These are phyloP conservation scores for Pristiophorus japonicus DNA, from an alignment of 2,113 vertebrate genomes.

Conservation along the genomic window DNA sequence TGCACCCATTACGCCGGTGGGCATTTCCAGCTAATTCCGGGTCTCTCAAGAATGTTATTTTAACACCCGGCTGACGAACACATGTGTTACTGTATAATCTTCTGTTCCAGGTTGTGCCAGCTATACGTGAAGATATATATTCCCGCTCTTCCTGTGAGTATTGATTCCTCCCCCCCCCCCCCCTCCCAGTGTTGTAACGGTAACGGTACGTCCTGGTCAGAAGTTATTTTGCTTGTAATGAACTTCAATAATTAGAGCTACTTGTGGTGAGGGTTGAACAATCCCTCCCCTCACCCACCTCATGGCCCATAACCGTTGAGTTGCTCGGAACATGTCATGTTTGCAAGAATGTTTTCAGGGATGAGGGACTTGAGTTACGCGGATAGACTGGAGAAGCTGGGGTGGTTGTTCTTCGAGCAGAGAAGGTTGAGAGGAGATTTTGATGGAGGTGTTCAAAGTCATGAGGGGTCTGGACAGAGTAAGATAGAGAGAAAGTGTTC, in stretches of 20 bases:
- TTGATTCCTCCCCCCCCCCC: background rate
- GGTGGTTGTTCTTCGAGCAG: too few relatives aligned
- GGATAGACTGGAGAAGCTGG: too few relatives aligned
- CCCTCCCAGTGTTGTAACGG: background rate
- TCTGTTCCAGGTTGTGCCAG: slow-evolving; percentile 1
- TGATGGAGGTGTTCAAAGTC: too few relatives aligned
- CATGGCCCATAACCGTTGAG: background rate
- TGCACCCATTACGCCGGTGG: background rate
- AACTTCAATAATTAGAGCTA: background rate
- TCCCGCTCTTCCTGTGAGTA: slow-evolving; percentile 31
- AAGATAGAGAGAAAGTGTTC: too few relatives aligned
- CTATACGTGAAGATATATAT: slow-evolving; percentile 36
- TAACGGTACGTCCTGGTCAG: background rate
- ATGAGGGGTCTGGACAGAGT: too few relatives aligned
- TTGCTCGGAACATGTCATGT: too few relatives aligned
- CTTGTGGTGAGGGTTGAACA: background rate
- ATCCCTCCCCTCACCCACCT: background rate
- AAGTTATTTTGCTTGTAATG: background rate
- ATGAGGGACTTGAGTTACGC: too few relatives aligned
- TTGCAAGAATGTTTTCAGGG: too few relatives aligned
- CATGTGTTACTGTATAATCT: background rate
- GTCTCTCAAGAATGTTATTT: background rate
- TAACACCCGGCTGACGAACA: background rate
- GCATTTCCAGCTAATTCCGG: background rate
- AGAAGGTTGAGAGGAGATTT: too few relatives aligned